Percentiles rank a stretch among this genome's conserved stretches.
These are phyloP conservation scores for Coptodon bakossiorum DNA, from an alignment of 2,113 vertebrate species.

Conservation along the genomic window DNA sequence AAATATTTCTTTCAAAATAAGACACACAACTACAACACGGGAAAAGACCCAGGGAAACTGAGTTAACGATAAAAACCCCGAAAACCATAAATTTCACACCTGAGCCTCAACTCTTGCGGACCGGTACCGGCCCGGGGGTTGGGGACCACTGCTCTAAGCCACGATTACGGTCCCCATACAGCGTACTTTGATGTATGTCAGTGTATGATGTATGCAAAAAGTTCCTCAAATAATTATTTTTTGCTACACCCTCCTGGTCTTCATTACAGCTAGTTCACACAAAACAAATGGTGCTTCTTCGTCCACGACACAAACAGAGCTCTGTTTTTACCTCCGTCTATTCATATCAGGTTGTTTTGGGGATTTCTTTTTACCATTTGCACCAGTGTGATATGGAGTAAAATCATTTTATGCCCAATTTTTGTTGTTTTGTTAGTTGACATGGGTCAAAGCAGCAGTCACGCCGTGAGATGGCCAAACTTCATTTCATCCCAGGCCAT, in stretches of 20 bases:
- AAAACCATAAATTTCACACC: neutral
- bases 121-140: accelerated
- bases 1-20: neutral
- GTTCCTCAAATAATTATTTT: neutral
- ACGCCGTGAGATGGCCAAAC: accelerated
- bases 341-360: neutral
- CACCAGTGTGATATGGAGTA: neutral
- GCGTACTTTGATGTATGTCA: neutral
- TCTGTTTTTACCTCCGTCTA: neutral
- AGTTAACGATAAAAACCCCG: accelerated
- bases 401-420: neutral
- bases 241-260: neutral
- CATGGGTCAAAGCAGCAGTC: neutral
- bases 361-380: neutral
- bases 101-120: neutral
- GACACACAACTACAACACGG: accelerated
- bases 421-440: neutral
- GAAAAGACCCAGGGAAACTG: neutral
- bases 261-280: neutral
- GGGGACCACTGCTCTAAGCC: neutral
- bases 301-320: accelerated
- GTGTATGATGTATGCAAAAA: neutral
- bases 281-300: neutral
- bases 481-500: neutral
- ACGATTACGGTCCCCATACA: neutral